Evolutionary conservation across 1,140 invertebrate genomes (phyloP).

Genomic region (Apis mellifera): Amel_HAv3.1 CM009935.2:10966001-10966500

Average conservation of each 20-base stretch:
- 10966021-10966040: background rate
- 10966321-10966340: slow-evolving; percentile 42
- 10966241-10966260: background rate
- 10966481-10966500: slow-evolving; percentile 22
- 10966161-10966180: background rate
- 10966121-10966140: background rate
- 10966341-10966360: background rate
- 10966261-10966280: slow-evolving; percentile 3
- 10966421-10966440: background rate
- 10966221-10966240: background rate
- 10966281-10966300: background rate
- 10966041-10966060: background rate
- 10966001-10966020: background rate
- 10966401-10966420: background rate
- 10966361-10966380: slow-evolving; percentile 3
- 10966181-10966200: background rate
- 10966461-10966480: slow-evolving; percentile 19
- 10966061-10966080: background rate
- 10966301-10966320: background rate
- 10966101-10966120: background rate
- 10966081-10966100: background rate
- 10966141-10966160: background rate
- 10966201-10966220: background rate
- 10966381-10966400: background rate
- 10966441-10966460: slow-evolving; percentile 3